These are phyloP conservation scores for Masnerella sp. DNA, from an alignment of 2,888 invertebrate species.

Conservation along the genomic window DNA sequence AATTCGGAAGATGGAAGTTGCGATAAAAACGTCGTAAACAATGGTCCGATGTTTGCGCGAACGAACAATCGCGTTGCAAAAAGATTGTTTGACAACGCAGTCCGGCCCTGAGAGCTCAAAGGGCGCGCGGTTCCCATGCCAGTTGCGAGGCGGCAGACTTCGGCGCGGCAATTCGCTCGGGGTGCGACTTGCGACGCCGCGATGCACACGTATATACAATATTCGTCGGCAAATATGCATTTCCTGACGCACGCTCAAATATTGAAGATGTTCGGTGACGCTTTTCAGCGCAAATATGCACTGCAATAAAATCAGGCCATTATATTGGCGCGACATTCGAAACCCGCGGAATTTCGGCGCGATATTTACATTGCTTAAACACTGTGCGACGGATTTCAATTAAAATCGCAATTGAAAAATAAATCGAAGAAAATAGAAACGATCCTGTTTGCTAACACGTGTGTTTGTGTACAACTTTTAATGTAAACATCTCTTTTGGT, in stretches of 20 bases:
- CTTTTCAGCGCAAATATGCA: conserved; percentile 15
- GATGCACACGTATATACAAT: conserved; percentile 19
- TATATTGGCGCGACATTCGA: conserved; percentile 8
- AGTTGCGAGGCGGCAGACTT: conserved; percentile 16
- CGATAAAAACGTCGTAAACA: no score
- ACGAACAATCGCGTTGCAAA: conserved; percentile 39
- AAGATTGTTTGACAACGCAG: conserved; percentile 35
- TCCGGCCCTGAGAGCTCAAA: conserved; percentile 48
- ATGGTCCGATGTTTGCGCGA: conserved; percentile 23
- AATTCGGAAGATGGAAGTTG: no score
- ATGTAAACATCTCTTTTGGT: no score
- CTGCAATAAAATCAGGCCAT: conserved; percentile 26
- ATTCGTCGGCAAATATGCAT: conserved; percentile 32
- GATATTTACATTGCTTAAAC: conserved; percentile 22
- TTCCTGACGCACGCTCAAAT: conserved; percentile 20
- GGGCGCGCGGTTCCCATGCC: conserved; percentile 54
- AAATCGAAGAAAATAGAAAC: no score
- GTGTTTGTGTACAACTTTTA: no score
- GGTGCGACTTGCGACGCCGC: conserved; percentile 33
- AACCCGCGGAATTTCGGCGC: neutral
- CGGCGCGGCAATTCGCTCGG: conserved; percentile 11
- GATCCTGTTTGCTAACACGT: no score
- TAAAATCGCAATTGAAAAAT: conserved; percentile 18
- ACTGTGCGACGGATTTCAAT: conserved; percentile 3
- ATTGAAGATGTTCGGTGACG: conserved; percentile 16